Conservation (phyloP, 2,797 vertebrate species). For the Mormyrops boulengeri region DNA sequence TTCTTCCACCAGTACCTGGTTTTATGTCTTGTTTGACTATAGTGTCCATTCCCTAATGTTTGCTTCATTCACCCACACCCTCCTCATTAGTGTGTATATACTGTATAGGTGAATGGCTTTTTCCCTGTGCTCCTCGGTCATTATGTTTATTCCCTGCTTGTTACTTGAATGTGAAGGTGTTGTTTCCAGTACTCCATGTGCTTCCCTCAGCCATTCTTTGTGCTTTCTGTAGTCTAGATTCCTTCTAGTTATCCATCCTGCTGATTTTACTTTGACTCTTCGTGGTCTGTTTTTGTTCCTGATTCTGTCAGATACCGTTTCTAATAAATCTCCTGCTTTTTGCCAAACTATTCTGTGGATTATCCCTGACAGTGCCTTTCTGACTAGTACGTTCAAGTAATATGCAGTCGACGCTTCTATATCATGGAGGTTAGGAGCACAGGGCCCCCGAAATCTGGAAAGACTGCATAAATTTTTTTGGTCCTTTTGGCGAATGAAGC, state of each 20-base stretch:
- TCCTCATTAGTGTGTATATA: neutral
- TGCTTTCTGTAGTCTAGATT: neutral
- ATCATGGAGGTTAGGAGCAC: neutral
- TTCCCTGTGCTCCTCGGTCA: neutral
- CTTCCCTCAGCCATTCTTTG: neutral
- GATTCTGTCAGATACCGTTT: neutral
- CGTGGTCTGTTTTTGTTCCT: neutral
- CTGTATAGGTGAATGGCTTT: neutral
- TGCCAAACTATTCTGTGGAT: neutral
- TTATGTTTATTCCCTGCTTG: neutral
- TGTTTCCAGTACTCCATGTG: neutral
- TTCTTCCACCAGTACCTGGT: neutral
- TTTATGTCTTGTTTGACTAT: neutral
- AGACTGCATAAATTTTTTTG: neutral
- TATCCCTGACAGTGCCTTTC: neutral
- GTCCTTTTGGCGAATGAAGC: neutral
- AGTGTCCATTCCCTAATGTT: neutral
- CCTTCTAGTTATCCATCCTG: neutral
- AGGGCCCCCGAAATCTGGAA: neutral
- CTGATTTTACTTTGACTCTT: neutral
- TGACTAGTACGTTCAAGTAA: neutral
- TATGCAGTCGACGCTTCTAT: neutral
- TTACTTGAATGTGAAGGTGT: neutral
- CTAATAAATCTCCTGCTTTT: neutral
- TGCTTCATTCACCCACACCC: neutral